A percentile compares a stretch with the other conserved stretches of the same genome.
Conservation (phyloP, 2,888 invertebrate genomes). For the Anarsia innoxiella region DNA sequence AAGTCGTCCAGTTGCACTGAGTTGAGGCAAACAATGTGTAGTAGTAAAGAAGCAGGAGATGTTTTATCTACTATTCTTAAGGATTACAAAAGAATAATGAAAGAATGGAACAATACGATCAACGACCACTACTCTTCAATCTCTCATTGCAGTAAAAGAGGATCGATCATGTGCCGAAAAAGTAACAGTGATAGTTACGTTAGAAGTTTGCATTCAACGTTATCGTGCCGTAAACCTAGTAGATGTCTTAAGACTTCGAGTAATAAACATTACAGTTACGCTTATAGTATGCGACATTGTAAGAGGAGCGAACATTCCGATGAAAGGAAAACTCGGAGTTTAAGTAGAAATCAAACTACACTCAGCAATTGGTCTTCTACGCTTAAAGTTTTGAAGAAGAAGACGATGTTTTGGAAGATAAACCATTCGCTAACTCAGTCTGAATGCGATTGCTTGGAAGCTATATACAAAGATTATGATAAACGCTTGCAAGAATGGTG, state of each 20-base stretch:
- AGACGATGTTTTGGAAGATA: constrained; percentile 48
- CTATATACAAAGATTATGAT: constrained; percentile 64
- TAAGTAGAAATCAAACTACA: constrained; percentile 37
- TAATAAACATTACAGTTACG: constrained; percentile 44
- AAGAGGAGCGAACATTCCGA: constrained; percentile 30
- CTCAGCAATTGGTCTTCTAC: constrained; percentile 47
- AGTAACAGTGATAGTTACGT: constrained; percentile 51
- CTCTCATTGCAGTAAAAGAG: constrained; percentile 35
- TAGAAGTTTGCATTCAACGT: constrained; percentile 53
- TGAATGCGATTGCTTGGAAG: constrained; percentile 58
- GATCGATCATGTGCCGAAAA: constrained; percentile 34
- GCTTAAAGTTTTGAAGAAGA: constrained; percentile 48
- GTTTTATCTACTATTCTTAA: constrained; percentile 47
- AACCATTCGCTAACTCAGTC: constrained; percentile 38
- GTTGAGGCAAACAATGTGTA: constrained; percentile 50
- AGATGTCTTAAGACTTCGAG: constrained; percentile 37
- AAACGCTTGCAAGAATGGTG: constrained; percentile 65
- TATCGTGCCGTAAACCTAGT: constrained; percentile 47
- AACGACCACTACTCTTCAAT: constrained; percentile 52
- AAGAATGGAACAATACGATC: constrained; percentile 65
- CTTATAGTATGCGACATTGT: constrained; percentile 35
- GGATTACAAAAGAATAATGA: constrained; percentile 68
- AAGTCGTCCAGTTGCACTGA: constrained; percentile 63
- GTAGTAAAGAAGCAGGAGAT: constrained; percentile 37
- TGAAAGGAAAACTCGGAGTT: constrained; percentile 43